phyloP scores from a whole-genome alignment of 2,888 invertebrate species.

The Acleris laterana region DNA sequence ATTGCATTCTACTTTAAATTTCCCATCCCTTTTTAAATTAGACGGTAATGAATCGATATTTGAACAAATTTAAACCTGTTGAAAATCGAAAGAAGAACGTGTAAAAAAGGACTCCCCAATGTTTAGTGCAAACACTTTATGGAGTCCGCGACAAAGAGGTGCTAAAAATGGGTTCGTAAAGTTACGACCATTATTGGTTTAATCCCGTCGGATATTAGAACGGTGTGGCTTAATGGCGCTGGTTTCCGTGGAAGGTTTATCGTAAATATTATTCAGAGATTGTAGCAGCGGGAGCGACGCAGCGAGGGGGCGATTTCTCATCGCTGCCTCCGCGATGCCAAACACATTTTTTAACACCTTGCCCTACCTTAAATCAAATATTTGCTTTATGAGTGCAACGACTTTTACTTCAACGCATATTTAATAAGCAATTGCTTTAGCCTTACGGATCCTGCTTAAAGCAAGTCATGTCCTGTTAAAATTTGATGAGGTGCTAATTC shows the following conservation, averaged over 20 bases:
- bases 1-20: not conserved
- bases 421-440: not conserved
- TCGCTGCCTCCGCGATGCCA: constrained; percentile 74
- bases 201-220: constrained; percentile 60
- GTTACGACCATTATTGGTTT: constrained; percentile 62
- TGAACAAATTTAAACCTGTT: not conserved
- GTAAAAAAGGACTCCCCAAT: constrained; percentile 52
- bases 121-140: constrained; percentile 65
- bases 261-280: constrained; percentile 81
- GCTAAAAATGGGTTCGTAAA: constrained; percentile 53
- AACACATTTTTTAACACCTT: constrained; percentile 83
- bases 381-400: constrained; percentile 73
- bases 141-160: constrained; percentile 58
- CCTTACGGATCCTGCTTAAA: not conserved
- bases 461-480: too few relatives aligned
- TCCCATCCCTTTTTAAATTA: not conserved
- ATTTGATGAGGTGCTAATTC: too few relatives aligned
- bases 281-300: constrained; percentile 78
- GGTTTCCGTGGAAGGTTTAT: constrained; percentile 73
- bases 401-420: constrained; percentile 43
- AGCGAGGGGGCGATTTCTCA: constrained; percentile 82
- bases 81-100: not conserved
- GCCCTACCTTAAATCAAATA: constrained; percentile 73
- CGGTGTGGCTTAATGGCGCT: constrained; percentile 66
- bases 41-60: too few relatives aligned